Conservation (phyloP, 2,888 invertebrate species). For the Mesorhabditis spiculigera region DNA sequence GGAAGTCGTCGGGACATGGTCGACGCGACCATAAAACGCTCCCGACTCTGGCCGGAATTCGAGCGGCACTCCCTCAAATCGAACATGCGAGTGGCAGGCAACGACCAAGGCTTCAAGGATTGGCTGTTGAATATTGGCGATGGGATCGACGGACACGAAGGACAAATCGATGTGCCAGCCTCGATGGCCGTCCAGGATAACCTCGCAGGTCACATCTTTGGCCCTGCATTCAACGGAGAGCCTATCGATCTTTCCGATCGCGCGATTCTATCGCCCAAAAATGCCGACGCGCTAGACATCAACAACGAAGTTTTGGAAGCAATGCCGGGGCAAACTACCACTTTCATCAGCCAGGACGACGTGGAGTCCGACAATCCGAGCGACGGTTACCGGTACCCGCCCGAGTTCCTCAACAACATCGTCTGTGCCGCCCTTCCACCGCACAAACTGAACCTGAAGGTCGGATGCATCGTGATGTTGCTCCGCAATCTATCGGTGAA, state of each 20-base stretch:
- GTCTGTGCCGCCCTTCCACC: slow-evolving; percentile 15
- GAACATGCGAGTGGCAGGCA: slow-evolving; percentile 10
- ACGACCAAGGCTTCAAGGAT: slow-evolving; percentile 7
- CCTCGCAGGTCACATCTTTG: slow-evolving; percentile 10
- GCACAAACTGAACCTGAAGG: slow-evolving; percentile 8
- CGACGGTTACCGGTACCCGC: slow-evolving; percentile 7
- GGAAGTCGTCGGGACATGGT: slow-evolving; percentile 7
- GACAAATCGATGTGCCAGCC: slow-evolving; percentile 8
- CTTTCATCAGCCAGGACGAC: neutral
- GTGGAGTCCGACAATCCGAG: neutral
- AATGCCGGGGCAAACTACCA: neutral
- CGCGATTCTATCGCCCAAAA: slow-evolving; percentile 16
- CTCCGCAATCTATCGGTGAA: slow-evolving; percentile 15
- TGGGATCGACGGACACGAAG: no score
- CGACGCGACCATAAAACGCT: slow-evolving; percentile 12
- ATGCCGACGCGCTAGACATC: slow-evolving; percentile 11
- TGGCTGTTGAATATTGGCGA: slow-evolving; percentile 16
- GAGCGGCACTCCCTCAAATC: neutral
- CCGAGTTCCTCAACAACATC: slow-evolving; percentile 12
- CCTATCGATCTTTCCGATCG: neutral
- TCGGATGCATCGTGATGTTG: neutral
- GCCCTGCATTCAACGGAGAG: slow-evolving; percentile 1
- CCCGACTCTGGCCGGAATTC: slow-evolving; percentile 10
- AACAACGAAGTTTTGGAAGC: slow-evolving; percentile 11
- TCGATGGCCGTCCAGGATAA: neutral